A percentile compares a stretch with the other conserved stretches of the same genome.
Conservation (phyloP, 2,888 invertebrate genomes). For the Synergus umbraculus region DNA sequence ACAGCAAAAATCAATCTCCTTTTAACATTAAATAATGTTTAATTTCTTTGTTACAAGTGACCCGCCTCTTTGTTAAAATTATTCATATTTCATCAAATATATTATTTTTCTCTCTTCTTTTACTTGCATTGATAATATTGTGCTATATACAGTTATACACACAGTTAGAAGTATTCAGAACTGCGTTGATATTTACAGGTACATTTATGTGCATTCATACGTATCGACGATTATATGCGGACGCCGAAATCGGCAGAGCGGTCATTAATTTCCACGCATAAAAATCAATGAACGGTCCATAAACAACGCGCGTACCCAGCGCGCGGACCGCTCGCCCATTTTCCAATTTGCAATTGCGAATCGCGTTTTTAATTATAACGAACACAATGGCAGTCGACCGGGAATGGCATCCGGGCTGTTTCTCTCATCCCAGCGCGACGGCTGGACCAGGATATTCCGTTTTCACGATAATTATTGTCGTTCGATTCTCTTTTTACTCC, state of each 20-base stretch:
- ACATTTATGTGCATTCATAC: conserved; percentile 53
- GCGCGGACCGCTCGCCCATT: conserved; percentile 69
- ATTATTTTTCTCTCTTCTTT: background rate
- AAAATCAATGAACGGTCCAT: conserved; percentile 77
- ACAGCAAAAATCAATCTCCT: too few species aligned
- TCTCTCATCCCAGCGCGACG: conserved; percentile 62
- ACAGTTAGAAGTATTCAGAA: background rate
- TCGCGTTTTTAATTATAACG: conserved; percentile 78
- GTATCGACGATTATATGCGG: conserved; percentile 69
- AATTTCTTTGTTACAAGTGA: too few species aligned
- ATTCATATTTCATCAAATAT: background rate
- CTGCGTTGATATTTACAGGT: conserved; percentile 25
- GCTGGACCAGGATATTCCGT: conserved; percentile 71
- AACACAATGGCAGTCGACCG: conserved; percentile 74
- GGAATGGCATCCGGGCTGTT: conserved; percentile 73
- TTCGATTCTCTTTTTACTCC: conserved; percentile 63
- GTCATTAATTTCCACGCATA: conserved; percentile 76
- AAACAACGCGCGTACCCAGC: conserved; percentile 67
- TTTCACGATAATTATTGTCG: conserved; percentile 75
- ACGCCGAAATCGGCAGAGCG: conserved; percentile 73
- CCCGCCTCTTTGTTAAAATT: too few species aligned
- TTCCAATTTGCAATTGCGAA: conserved; percentile 78
- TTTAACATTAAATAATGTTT: too few species aligned
- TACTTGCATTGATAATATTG: background rate
- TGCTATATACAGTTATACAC: background rate